Evolutionary conservation across 2,888 invertebrate genomes (phyloP).

Genomic region (Ametastegia equiseti): DNA sequence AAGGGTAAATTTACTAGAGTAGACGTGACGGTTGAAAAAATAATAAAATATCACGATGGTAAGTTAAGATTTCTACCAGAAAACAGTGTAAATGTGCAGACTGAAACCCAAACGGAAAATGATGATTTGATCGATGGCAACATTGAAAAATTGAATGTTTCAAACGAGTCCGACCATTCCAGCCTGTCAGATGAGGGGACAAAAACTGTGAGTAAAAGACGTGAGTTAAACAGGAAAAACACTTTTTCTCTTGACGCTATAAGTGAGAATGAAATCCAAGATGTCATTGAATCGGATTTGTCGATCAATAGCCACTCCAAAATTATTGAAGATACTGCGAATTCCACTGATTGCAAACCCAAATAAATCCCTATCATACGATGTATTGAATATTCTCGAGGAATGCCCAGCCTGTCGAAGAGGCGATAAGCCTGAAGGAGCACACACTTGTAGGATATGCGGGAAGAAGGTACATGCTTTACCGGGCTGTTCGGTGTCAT

Average conservation of each 20-base stretch:
- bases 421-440: constrained; percentile 31
- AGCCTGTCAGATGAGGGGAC: background rate
- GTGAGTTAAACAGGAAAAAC: background rate
- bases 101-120: background rate
- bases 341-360: background rate
- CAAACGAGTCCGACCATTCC: background rate
- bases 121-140: background rate
- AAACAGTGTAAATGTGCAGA: background rate
- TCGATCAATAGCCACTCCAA: background rate
- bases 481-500: background rate
- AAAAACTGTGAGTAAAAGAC: background rate
- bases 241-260: background rate
- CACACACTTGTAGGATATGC: constrained; percentile 31
- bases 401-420: constrained; percentile 31
- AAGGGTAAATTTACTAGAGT: background rate
- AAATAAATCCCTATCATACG: background rate
- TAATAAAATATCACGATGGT: constrained; percentile 31
- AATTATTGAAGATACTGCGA: background rate
- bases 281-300: background rate
- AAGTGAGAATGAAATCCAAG: background rate
- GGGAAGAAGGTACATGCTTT: constrained; percentile 30
- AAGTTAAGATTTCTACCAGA: background rate
- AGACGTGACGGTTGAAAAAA: constrained; percentile 34
- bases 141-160: background rate
- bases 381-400: background rate